These are phyloP conservation scores for Campoletis raptor DNA, from an alignment of 2,888 invertebrate genomes.

Conservation along the genomic window DNA sequence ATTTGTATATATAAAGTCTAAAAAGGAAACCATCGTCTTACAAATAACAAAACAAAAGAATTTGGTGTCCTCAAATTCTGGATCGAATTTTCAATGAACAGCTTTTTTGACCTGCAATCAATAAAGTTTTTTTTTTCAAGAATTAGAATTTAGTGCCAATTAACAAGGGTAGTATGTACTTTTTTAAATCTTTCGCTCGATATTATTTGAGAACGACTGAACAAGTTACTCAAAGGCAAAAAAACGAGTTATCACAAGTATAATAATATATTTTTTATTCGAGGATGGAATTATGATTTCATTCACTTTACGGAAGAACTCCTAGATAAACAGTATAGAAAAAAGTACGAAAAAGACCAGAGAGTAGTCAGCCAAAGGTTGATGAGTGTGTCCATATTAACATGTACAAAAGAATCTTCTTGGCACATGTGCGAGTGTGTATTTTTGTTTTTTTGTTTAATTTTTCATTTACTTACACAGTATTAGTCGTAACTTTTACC, in stretches of 20 bases:
- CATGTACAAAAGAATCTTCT: conserved; percentile 70
- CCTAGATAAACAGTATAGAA: background rate
- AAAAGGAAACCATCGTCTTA: background rate
- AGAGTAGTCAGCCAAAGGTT: conserved; percentile 38
- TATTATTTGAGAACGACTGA: conserved; percentile 36
- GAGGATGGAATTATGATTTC: conserved; percentile 59
- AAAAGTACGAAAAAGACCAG: conserved; percentile 23
- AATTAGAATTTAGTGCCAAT: conserved; percentile 66
- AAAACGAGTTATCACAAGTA: conserved; percentile 20
- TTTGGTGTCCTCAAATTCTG: background rate
- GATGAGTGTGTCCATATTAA: conserved; percentile 41
- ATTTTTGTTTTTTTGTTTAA: conserved; percentile 66
- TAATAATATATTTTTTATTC: conserved; percentile 52
- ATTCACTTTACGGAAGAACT: conserved; percentile 15
- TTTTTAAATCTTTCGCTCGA: conserved; percentile 31
- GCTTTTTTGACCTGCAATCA: conserved; percentile 45
- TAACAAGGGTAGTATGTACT: conserved; percentile 49
- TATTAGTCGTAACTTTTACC: conserved; percentile 83
- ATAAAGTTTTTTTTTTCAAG: conserved; percentile 41
- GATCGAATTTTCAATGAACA: conserved; percentile 25
- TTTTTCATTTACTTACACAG: conserved; percentile 73
- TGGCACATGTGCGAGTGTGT: conserved; percentile 67
- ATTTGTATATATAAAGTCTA: background rate
- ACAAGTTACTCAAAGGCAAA: conserved; percentile 19
- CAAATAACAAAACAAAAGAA: background rate